Evolutionary conservation across 2,888 invertebrate species (phyloP), one percentile per base, ranked within the genome.

Genomic region (Watsonalla binaria): DNA sequence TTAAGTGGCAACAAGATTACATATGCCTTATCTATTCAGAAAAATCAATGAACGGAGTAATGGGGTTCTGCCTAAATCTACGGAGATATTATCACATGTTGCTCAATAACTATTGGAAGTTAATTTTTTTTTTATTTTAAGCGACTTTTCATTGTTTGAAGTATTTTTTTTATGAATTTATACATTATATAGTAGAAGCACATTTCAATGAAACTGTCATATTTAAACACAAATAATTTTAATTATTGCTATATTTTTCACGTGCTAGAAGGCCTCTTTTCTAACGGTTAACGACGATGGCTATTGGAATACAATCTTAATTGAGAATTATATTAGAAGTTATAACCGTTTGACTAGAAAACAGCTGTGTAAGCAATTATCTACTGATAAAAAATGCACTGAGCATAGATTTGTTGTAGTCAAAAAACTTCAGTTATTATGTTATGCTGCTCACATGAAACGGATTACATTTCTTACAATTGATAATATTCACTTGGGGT

Each of bases 181-280:
- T 42, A 42, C 11, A 5, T 37, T 37, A 37, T 35, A 6, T 37
- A 37, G 6, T 37, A 37, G 37, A 37, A 37, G 37, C 13, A 46
- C 46, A 35, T 46, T 47, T 47, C 37, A 47, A 48, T 49, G 14
- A 48, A 45, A 45, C 48, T 24, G 9, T 14, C n/a, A 48, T 52
- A 42, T 13, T 8, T 11, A 11, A 11, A 42, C 39, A 54, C 13
- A 51, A 45, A 51, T 51, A 55, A 52, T 15, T 46, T 51, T 56
- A 66, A 67, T 67, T 69, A 68, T 69, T 70, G 66, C 69, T 64
- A 60, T 59, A 56, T 59, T 56, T 59, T 65, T 67, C 64, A 66
- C 11, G 64, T 68, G 65, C 69, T 73, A 72, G 57, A 58, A 78
- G 80, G 79, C 78, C 76, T 74, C 74, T 56, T 68, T 65, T 61